Percentiles rank a stretch among this genome's conserved stretches.
Conservation (phyloP, 2,888 invertebrate genomes). For the Acrobasis consociella region DNA sequence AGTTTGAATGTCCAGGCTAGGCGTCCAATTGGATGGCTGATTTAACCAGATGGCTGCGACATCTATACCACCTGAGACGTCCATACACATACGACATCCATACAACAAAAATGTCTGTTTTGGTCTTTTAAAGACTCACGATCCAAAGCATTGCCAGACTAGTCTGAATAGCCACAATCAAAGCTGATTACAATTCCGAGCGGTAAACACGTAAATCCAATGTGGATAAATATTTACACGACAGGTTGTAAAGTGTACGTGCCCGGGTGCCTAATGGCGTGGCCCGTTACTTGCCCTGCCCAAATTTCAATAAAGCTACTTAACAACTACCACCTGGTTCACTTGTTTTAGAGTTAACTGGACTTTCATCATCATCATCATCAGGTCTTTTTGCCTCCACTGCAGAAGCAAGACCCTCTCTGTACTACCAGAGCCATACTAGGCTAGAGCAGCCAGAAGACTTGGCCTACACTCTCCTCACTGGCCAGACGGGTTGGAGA, state of each 20-base stretch:
- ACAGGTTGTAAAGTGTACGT: slow-evolving; percentile 77
- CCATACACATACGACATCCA: slow-evolving; percentile 24
- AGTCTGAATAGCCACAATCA: slow-evolving; percentile 56
- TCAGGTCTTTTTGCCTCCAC: too few species aligned
- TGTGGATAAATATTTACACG: slow-evolving; percentile 80
- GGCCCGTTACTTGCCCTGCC: slow-evolving; percentile 68
- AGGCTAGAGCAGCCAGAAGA: too few species aligned
- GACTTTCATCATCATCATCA: too few species aligned
- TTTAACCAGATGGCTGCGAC: too few species aligned
- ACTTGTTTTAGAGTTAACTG: not conserved
- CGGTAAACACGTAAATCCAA: slow-evolving; percentile 76
- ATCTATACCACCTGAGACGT: not conserved
- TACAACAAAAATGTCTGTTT: not conserved
- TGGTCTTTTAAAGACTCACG: not conserved
- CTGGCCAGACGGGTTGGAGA: too few species aligned
- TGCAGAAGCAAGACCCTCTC: too few species aligned
- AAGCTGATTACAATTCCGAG: slow-evolving; percentile 75
- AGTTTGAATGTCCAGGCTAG: too few species aligned
- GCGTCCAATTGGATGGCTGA: too few species aligned
- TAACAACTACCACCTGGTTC: slow-evolving; percentile 6
- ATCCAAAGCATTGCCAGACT: slow-evolving; percentile 12
- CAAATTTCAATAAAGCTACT: slow-evolving; percentile 25
- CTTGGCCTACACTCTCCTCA: too few species aligned
- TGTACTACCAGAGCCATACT: too few species aligned
- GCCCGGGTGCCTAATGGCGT: slow-evolving; percentile 61